Base-by-base conservation (phyloP, 2,888 invertebrate genomes). In the Lampropteryx suffumata region DNA sequence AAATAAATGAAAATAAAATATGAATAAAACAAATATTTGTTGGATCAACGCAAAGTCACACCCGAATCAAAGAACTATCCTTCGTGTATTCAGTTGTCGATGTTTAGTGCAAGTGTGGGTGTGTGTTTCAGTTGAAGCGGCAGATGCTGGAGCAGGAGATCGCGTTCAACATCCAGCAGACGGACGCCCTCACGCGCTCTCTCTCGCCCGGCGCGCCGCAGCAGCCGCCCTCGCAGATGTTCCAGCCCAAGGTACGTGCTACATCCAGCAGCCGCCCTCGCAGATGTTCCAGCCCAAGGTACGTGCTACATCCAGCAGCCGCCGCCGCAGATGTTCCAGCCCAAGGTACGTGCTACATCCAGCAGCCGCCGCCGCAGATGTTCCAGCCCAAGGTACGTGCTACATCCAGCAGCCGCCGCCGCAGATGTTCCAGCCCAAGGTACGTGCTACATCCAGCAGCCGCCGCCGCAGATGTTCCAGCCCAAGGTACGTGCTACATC, bases 101-200 rank as follows among this genome's bases (percentile, higher is more conserved):
- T n/a, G n/a, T n/a, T n/a, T n/a, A n/a, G n/a, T n/a, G n/a, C n/a
- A n/a, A n/a, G n/a, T n/a, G n/a, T n/a, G n/a, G n/a, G n/a, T n/a
- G n/a, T n/a, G n/a, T 94, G 46, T 6, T 46, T 1, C 79, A 90
- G 89, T 56, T 90, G 47, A 97, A 97, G 76, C 92, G 97, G 8
- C 97, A 97, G 73, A 94, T 97, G 92, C 89, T 96, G 55, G 97
- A 97, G 73, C 93, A 93, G 53, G 97, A 97, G 84, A 97, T 97
- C 59, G 95, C 97, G 39, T 97, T 97, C 85, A 97, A 97, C 84
- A 97, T 97, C 69, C 97, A 97, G 75, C 97, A 97, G 82, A 97
- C 97, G 12, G 97, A 97, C 84, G 97, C 97, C 3, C 87, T 97
- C 27, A 97, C 97, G 4, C 92, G 97, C 58, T 97, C 97, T 63